Conservation (phyloP, 2,113 vertebrate species). For the Neotoma lepida region DNA sequence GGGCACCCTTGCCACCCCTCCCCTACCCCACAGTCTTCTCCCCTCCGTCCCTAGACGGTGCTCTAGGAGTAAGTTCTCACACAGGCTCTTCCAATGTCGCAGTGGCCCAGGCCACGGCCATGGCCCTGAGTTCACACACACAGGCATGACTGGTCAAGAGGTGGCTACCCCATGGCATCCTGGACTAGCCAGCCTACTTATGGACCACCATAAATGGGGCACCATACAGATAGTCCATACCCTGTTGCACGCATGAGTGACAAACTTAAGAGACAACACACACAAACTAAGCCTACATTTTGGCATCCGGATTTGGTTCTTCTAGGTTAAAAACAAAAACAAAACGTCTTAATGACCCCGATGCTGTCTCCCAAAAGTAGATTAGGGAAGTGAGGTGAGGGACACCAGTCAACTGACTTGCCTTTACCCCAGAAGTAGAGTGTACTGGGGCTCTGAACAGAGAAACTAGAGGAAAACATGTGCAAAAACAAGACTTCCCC, state of each 20-base stretch:
- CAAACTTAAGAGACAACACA: constrained; percentile 54
- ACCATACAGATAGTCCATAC: constrained; percentile 3
- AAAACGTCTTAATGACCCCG: constrained; percentile 51
- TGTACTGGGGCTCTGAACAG: constrained; percentile 52
- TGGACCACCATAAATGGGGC: background rate
- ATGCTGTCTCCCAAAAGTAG: constrained; percentile 19
- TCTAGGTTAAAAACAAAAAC: constrained; percentile 15
- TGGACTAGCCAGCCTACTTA: background rate
- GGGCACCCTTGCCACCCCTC: background rate
- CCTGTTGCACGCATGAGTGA: constrained; percentile 59
- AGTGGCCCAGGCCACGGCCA: background rate
- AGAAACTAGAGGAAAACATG: constrained; percentile 65
- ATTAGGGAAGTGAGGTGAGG: background rate
- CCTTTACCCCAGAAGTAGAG: constrained; percentile 60
- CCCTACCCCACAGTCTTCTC: background rate
- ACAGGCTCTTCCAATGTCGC: background rate
- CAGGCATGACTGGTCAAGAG: background rate
- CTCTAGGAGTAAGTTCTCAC: background rate
- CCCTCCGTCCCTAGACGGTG: background rate
- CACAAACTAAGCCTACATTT: background rate
- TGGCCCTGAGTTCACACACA: background rate
- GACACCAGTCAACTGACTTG: constrained; percentile 28
- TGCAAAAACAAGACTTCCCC: constrained; percentile 76
- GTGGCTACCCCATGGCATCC: background rate
- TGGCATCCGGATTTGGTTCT: constrained; percentile 68